phyloP scores from a whole-genome alignment of 2,113 vertebrate genomes.

The Tachycineta bicolor region DNA sequence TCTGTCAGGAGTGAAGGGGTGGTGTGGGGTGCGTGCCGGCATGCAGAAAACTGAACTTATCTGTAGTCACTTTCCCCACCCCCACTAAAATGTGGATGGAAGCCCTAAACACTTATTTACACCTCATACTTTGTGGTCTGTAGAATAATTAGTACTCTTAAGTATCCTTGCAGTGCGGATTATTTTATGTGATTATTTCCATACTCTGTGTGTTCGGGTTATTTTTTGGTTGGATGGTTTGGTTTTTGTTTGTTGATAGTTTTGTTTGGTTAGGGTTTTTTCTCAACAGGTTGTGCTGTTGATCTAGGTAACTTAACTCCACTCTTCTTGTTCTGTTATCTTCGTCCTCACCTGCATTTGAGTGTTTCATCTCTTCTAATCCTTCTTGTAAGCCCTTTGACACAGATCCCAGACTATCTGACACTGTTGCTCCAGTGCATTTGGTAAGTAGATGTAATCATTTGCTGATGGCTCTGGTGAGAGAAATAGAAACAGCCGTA shows the following conservation, averaged over 20 bases:
- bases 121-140: not conserved
- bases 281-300: not conserved
- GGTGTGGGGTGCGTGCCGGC: fast-evolving
- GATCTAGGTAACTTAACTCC: not conserved
- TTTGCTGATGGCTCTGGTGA: not conserved
- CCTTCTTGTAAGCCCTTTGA: not conserved
- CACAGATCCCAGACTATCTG: not conserved
- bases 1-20: not conserved
- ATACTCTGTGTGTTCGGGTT: fast-evolving
- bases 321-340: not conserved
- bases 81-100: not conserved
- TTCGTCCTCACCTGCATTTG: not conserved
- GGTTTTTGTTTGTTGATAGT: not conserved
- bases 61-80: not conserved
- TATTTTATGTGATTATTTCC: not conserved
- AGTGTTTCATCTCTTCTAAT: not conserved
- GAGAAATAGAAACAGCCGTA: not conserved
- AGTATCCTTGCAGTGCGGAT: not conserved
- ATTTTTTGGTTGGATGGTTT: not conserved
- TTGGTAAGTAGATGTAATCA: not conserved
- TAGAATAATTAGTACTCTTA: not conserved
- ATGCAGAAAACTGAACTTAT: not conserved
- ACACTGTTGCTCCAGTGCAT: not conserved
- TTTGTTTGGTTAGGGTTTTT: not conserved
- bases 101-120: not conserved